A percentile compares a stretch with the other conserved stretches of the same genome.
Conservation (phyloP, 2,888 invertebrate genomes). For the Sinhomidia bicolor region DNA sequence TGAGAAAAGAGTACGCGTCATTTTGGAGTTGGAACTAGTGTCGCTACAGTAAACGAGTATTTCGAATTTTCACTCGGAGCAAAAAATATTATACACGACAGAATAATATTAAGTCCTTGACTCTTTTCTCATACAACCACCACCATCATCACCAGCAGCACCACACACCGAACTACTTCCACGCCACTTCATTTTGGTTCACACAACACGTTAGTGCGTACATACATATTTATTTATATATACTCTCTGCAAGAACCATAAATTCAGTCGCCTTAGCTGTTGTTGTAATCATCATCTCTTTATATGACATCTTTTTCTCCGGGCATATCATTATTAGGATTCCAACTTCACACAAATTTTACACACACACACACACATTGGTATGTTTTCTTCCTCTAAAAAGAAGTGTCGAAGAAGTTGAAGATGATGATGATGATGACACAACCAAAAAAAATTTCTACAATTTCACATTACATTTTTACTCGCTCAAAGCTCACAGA, state of each 20-base stretch:
- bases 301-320: too few species aligned
- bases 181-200: background rate
- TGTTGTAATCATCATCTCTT: background rate
- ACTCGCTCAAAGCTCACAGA: background rate
- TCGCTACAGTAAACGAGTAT: background rate
- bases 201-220: background rate
- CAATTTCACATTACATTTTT: background rate
- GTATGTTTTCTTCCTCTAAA: background rate
- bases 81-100: background rate
- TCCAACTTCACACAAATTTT: background rate
- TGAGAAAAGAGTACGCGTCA: background rate
- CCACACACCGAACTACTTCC: too few species aligned
- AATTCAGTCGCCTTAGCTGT: background rate
- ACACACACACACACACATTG: background rate
- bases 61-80: slow-evolving; percentile 9
- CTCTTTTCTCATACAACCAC: background rate
- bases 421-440: slow-evolving; percentile 4
- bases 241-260: background rate
- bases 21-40: background rate
- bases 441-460: background rate
- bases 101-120: slow-evolving; percentile 15
- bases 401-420: too few species aligned
- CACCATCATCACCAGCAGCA: too few species aligned
- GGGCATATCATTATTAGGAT: background rate
- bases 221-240: too few species aligned